Evolutionary conservation across 2,797 vertebrate genomes (phyloP), one percentile per base, ranked within the genome.

Genomic region (Dryobates pubescens): DNA sequence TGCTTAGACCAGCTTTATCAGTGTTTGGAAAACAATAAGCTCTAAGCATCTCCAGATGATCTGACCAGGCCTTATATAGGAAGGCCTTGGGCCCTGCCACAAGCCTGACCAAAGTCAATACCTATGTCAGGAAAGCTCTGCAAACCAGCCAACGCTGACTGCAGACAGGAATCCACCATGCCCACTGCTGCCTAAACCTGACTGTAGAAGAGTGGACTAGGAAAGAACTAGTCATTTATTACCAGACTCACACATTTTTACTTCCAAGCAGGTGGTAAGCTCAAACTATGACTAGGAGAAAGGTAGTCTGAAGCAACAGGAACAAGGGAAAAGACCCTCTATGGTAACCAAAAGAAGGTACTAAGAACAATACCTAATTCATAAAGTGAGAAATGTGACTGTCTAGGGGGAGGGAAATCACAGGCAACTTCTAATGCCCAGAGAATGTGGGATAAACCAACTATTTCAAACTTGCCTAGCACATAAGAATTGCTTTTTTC

Each of bases 401-500:
- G 82, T 23, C 20, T 26, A 5, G 47, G 43, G 36, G 64, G 18
- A 47, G 51, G 62, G 10, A 91, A n/a, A 82, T 43, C 19, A 41
- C 54, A 77, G 72, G 5, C 62, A 90, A 30, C 12, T 59, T 79
- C 58, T 36, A 0, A 43, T 90, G 72, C 57, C 65, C 75, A 92
- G 41, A 87, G 65, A 75, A 92, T 0, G 26, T 89, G 81, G 86
- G 79, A 90, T 86, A 91, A 75, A 27, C 1, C 26, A 29, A 63
- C 17, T 89, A 92, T 94, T 87, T 90, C 70, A 96, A 92, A 90
- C 71, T 92, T 69, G 56, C 89, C 68, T 71, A 90, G 80, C 53
- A 77, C 59, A 30, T 74, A 88, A 78, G 53, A 89, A 78, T 7
- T 82, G 92, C 11, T 73, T 79, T 95, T 93, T 95, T 93, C 83